phyloP scores from a whole-genome alignment of 2,888 invertebrate genomes.

The Dysmachus trigonus region DNA sequence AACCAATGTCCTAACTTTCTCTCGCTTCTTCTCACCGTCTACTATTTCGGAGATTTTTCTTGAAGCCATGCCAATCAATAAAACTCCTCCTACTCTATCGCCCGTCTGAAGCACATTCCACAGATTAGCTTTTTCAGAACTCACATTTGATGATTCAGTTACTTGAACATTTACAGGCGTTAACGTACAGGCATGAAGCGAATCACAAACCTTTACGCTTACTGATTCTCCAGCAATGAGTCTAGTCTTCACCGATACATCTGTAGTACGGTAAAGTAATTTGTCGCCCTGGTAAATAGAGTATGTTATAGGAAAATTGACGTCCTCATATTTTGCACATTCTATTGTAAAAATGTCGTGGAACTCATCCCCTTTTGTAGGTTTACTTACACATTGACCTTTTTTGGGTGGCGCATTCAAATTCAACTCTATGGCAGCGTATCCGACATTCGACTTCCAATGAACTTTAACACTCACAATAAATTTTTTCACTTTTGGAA shows the following conservation, averaged over 20 bases:
- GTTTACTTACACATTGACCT: conserved; percentile 38
- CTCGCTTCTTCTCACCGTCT: background rate
- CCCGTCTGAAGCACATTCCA: background rate
- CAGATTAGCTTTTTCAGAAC: background rate
- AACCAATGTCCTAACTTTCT: background rate
- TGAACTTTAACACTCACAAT: background rate
- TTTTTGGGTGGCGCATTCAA: background rate
- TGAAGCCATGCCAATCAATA: background rate
- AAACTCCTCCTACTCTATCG: background rate
- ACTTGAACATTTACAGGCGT: background rate
- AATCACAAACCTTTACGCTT: conserved; percentile 8
- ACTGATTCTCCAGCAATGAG: background rate
- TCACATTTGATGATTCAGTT: background rate
- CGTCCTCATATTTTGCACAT: conserved; percentile 21
- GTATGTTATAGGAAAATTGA: conserved; percentile 26
- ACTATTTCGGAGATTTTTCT: background rate
- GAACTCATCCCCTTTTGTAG: conserved; percentile 36
- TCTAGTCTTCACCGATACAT: conserved; percentile 2
- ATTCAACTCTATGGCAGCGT: background rate
- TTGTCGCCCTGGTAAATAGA: background rate
- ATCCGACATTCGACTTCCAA: background rate
- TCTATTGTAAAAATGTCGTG: conserved; percentile 34
- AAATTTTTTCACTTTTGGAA: background rate
- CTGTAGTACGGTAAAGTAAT: conserved; percentile 5
- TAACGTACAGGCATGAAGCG: background rate